Base-by-base conservation (phyloP, 2,888 invertebrate genomes). In the Drosophila greeni region DNA sequence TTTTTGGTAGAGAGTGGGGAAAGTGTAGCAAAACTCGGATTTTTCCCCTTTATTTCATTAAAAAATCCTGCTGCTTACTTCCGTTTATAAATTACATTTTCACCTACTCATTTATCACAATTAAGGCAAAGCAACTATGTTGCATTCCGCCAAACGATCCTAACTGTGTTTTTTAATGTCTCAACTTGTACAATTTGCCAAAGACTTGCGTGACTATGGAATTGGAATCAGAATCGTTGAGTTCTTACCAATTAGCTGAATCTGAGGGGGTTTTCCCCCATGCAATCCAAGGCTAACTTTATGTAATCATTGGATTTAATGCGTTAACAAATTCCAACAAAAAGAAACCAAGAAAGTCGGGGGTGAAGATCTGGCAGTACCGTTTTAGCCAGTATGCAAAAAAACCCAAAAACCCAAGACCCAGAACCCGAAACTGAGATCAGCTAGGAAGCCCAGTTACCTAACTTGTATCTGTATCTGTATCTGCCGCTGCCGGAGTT, bases 251-350 rank as follows among this genome's bases (percentile, higher is more conserved):
- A 64, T 64, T 64, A 65, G 37, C 43, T 4, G 23, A 16, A 9
- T 4, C 11, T 7, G 24, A 24, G 5, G 52, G 43, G 65, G 37
- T 14, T 5, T 18, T 6, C 45, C 53, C 45, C 20, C 5, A 0
- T 18, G 18, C 24, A 24, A 26, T 5, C 24, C 42, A n/a, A n/a
- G 40, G n/a, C 26, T 11, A 69, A 72, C 64, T 83, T 83, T 82
- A 75, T 74, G 79, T 62, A 70, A 72, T 79, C 79, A 75, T 79
- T 81, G 76, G 51, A 74, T 79, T 79, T 83, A 67, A 81, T 79
- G 79, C 70, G 67, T 66, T 72, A 81, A 68, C 74, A 78, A 82
- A 73, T 76, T 76, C 49, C 26, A 14, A 45, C 14, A 33, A 49
- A 42, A 5, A 23, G n/a, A 24, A 14, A 31, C 33, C 43, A 16